Percentiles rank a stretch among this genome's conserved stretches.
phyloP scores from a whole-genome alignment of 1,140 invertebrate species.

The Trichonephila clavipes region DNA sequence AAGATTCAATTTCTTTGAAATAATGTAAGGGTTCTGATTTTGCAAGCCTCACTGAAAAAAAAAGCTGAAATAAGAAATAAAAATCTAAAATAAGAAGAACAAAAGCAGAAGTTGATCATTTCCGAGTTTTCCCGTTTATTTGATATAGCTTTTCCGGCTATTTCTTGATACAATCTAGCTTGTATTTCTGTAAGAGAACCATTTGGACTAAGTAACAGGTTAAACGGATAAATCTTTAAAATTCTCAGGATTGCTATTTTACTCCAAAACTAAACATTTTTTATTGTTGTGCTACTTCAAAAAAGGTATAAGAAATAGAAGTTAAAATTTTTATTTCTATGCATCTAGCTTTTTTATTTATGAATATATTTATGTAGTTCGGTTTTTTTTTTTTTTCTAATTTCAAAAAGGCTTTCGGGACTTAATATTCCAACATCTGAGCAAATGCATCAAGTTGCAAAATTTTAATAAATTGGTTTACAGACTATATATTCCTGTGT shows the following conservation, averaged over 20 bases:
- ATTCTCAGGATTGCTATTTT: neutral
- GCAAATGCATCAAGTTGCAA: too few species aligned
- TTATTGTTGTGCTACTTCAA: too few species aligned
- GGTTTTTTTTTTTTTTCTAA: too few species aligned
- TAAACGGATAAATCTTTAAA: neutral
- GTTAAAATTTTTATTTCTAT: too few species aligned
- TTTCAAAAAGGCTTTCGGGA: too few species aligned
- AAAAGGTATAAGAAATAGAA: too few species aligned
- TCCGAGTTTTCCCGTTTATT: conserved; percentile 50
- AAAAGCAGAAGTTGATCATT: conserved; percentile 33
- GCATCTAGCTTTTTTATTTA: too few species aligned
- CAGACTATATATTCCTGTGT: too few species aligned
- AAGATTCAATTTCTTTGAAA: conserved; percentile 66
- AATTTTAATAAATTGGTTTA: too few species aligned
- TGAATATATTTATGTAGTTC: too few species aligned
- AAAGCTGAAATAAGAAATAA: conserved; percentile 14
- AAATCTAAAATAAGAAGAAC: neutral
- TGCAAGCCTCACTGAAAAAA: neutral
- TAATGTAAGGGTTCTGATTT: conserved; percentile 63
- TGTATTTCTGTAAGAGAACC: neutral
- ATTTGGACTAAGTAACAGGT: conserved; percentile 23
- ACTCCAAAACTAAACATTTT: neutral
- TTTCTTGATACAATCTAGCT: conserved; percentile 1
- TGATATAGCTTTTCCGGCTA: neutral
- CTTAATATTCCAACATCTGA: too few species aligned